Evolutionary conservation across 2,797 vertebrate genomes (phyloP).

Genomic region (Psittacula echo): DNA sequence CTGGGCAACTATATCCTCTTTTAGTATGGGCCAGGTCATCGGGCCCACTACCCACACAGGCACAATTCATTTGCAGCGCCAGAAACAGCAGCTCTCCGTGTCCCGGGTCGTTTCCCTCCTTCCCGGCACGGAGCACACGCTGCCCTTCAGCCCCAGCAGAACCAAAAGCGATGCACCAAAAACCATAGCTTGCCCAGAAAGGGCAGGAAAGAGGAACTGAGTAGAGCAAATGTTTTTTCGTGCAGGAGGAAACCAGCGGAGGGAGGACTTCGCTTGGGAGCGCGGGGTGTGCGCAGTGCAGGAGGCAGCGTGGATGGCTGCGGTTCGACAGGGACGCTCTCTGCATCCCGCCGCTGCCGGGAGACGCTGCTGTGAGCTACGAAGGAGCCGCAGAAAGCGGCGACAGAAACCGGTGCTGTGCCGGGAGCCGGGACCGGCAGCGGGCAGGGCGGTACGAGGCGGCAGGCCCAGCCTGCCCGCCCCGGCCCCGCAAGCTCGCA

Average conservation of each 20-base stretch:
- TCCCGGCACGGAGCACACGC: not conserved
- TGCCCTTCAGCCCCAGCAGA: not conserved
- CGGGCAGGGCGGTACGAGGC: not conserved
- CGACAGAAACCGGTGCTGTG: accelerated
- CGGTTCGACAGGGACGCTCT: not conserved
- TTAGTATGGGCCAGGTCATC: not conserved
- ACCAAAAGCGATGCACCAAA: not conserved
- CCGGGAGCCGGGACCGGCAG: not conserved
- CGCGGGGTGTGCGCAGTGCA: not conserved
- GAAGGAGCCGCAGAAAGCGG: not conserved
- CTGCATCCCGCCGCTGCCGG: not conserved
- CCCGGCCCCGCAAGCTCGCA: not conserved
- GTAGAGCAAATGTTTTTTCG: not conserved
- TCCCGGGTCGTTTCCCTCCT: no score
- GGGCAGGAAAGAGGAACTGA: not conserved
- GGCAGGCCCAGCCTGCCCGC: not conserved
- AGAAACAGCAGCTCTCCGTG: not conserved
- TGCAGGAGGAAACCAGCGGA: not conserved
- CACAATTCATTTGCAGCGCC: accelerated
- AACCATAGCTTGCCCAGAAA: no score
- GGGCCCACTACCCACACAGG: accelerated
- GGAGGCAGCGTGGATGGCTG: not conserved
- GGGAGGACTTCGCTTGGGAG: not conserved
- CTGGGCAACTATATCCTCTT: no score
- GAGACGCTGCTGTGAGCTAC: not conserved